Evolutionary conservation across 2,888 invertebrate species (phyloP).

Genomic region (Caenorhabditis sp.): DNA sequence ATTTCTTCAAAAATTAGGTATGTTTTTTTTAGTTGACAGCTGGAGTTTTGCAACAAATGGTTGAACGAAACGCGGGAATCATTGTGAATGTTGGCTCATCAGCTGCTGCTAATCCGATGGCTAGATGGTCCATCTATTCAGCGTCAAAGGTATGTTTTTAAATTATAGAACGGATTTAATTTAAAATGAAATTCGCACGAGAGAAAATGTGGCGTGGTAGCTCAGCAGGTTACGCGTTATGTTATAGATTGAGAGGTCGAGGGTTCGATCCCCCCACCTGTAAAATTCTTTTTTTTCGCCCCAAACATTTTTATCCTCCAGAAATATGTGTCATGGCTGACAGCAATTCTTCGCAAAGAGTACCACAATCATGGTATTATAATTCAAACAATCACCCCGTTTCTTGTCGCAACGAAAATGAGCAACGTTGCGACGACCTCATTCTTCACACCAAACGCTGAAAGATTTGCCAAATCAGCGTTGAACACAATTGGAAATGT

Average conservation of each 20-base stretch:
- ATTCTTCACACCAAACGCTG: slow-evolving; percentile 59
- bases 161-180: too few relatives aligned
- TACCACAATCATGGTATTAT: slow-evolving; percentile 71
- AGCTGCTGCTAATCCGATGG: slow-evolving; percentile 81
- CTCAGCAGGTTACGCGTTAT: too few relatives aligned
- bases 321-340: slow-evolving; percentile 65
- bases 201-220: too few relatives aligned
- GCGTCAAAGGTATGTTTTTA: slow-evolving; percentile 83
- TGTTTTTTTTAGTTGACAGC: slow-evolving; percentile 78
- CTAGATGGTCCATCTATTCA: slow-evolving; percentile 79
- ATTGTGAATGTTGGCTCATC: slow-evolving; percentile 89
- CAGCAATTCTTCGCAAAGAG: slow-evolving; percentile 71
- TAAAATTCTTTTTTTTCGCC: too few relatives aligned
- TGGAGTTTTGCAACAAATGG: slow-evolving; percentile 85
- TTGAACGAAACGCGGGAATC: slow-evolving; percentile 81
- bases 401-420: slow-evolving; percentile 68
- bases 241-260: too few relatives aligned
- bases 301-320: slow-evolving; percentile 26
- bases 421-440: slow-evolving; percentile 56
- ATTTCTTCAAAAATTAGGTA: background rate
- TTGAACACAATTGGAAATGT: slow-evolving; percentile 59
- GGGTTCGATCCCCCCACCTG: too few relatives aligned
- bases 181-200: too few relatives aligned
- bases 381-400: slow-evolving; percentile 67
- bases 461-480: slow-evolving; percentile 53